Percentiles rank a stretch among this genome's conserved stretches.
phyloP scores from a whole-genome alignment of 2,888 invertebrate species.

The Volucella zonaria region DNA sequence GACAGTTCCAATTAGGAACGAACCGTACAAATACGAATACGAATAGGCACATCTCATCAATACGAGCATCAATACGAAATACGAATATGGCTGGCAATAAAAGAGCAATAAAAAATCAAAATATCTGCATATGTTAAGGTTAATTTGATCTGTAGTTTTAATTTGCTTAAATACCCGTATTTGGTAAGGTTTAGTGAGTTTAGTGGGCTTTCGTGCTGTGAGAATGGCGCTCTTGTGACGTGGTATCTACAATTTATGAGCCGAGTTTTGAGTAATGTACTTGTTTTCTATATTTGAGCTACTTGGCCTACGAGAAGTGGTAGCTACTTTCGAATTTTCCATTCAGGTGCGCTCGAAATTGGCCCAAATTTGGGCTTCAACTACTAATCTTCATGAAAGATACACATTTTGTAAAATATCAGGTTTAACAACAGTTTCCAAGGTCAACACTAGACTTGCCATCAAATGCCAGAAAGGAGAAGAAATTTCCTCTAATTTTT shows the following conservation, averaged over 20 bases:
- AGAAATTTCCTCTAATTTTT: no score
- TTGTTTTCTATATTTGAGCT: conserved; percentile 4
- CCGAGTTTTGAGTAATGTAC: conserved; percentile 18
- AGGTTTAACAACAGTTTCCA: no score
- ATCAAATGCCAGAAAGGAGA: no score
- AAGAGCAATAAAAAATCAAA: conserved; percentile 18
- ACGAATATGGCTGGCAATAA: conserved; percentile 37
- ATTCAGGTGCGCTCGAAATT: background rate
- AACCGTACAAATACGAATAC: conserved; percentile 41
- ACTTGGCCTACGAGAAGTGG: background rate
- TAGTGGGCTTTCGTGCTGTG: background rate
- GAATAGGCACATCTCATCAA: conserved; percentile 6
- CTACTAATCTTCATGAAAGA: no score
- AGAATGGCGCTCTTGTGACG: background rate
- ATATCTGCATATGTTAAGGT: conserved; percentile 32
- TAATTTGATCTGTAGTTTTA: background rate
- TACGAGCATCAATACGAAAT: background rate
- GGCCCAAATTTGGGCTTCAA: no score
- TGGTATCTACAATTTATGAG: conserved; percentile 10
- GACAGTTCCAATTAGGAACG: conserved; percentile 44
- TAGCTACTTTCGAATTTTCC: conserved; percentile 16
- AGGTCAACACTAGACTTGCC: no score
- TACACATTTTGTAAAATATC: no score
- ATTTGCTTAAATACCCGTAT: conserved; percentile 38
- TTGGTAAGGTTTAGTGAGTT: background rate